Conservation (phyloP, 2,797 vertebrate genomes). For the Leontocebus nigricollis region DNA sequence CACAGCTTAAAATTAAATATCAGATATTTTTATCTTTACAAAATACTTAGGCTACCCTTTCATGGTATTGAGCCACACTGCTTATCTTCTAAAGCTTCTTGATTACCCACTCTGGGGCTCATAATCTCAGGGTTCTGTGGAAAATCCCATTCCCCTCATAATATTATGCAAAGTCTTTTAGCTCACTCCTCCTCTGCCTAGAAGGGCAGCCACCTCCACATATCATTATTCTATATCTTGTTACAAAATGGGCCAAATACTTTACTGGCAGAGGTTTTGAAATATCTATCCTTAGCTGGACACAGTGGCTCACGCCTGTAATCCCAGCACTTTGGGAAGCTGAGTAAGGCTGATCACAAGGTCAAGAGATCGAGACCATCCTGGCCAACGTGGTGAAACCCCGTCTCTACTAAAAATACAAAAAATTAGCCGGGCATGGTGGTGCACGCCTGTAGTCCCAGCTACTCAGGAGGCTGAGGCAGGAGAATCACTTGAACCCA, state of each 20-base stretch:
- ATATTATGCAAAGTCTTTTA: neutral
- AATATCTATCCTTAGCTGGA: neutral
- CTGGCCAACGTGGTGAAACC: no score
- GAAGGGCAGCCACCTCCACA: neutral
- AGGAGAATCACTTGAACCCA: no score
- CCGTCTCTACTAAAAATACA: no score
- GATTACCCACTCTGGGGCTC: neutral
- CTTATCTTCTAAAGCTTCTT: constrained; percentile 7
- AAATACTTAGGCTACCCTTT: neutral
- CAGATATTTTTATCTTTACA: neutral
- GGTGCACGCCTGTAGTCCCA: no score
- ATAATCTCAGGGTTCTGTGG: neutral
- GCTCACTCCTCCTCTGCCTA: neutral
- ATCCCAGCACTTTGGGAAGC: no score
- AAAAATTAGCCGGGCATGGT: no score
- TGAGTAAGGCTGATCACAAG: no score
- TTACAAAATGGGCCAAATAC: constrained; percentile 21
- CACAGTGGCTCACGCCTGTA: no score
- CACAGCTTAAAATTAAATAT: neutral
- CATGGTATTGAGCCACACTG: neutral
- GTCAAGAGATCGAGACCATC: no score
- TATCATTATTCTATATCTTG: neutral
- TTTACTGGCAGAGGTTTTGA: constrained; percentile 6
- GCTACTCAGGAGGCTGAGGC: no score
- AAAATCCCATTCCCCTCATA: neutral